Conservation (phyloP, 2,113 vertebrate species). For the Menidia beryllina region DNA sequence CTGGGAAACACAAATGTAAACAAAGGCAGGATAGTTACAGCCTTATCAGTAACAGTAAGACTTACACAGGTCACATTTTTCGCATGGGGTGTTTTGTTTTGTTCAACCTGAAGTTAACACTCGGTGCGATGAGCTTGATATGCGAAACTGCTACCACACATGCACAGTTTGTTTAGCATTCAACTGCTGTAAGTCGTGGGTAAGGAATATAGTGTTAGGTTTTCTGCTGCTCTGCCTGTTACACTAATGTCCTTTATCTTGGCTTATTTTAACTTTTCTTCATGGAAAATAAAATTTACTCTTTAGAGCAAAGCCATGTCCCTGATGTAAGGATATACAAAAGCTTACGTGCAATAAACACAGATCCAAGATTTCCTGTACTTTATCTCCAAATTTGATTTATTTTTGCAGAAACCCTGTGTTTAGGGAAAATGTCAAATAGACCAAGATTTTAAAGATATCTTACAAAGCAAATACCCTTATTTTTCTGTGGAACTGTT, state of each 20-base stretch:
- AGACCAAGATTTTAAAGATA: too few species aligned
- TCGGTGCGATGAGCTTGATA: not conserved
- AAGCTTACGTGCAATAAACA: conserved; percentile 7
- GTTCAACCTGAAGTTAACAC: conserved; percentile 8
- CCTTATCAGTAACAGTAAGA: conserved; percentile 28
- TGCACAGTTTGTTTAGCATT: not conserved
- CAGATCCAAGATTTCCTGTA: not conserved
- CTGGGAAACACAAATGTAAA: conserved; percentile 44
- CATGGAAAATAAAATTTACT: conserved; percentile 11
- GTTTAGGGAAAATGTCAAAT: not conserved
- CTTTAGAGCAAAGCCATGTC: not conserved
- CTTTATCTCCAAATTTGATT: not conserved
- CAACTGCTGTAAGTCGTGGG: not conserved
- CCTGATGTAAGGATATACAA: not conserved
- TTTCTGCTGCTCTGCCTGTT: too few species aligned
- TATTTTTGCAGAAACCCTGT: not conserved
- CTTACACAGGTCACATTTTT: conserved; percentile 1
- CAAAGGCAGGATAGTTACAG: not conserved
- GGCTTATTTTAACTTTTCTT: not conserved
- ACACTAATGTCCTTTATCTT: not conserved
- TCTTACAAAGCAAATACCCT: not conserved
- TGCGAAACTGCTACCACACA: conserved; percentile 2
- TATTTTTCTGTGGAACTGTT: not conserved
- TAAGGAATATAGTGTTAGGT: too few species aligned
- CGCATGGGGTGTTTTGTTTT: not conserved